Evolutionary conservation across 2,888 invertebrate genomes (phyloP).

Genomic region (Uloborus plumipes): DNA sequence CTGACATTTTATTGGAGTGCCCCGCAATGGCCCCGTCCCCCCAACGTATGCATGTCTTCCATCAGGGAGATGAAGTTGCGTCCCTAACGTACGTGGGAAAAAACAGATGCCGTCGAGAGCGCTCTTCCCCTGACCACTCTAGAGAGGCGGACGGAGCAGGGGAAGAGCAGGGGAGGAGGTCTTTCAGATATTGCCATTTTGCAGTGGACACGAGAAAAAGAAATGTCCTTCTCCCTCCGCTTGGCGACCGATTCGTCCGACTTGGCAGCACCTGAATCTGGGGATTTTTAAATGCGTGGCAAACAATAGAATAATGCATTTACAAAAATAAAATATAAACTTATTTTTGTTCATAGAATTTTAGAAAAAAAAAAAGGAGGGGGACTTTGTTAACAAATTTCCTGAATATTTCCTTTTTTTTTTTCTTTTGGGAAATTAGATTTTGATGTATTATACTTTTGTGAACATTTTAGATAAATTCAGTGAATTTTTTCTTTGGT

Average conservation of each 20-base stretch:
- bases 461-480: no score
- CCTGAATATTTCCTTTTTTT: no score
- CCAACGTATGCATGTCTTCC: constrained; percentile 58
- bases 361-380: no score
- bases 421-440: no score
- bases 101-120: constrained; percentile 62
- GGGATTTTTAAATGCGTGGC: no score
- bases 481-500: no score
- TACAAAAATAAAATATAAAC: no score
- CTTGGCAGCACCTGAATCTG: not conserved
- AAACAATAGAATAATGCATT: no score
- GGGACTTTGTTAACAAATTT: no score
- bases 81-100: constrained; percentile 59
- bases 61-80: constrained; percentile 59
- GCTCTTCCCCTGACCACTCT: constrained; percentile 54
- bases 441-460: no score
- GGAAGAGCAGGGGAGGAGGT: constrained; percentile 50
- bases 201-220: constrained; percentile 42
- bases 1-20: constrained; percentile 63
- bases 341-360: no score
- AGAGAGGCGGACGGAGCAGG: constrained; percentile 52
- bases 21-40: constrained; percentile 48
- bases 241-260: constrained; percentile 21
- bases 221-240: not conserved
- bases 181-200: constrained; percentile 62